Percentiles rank a stretch among this genome's conserved stretches.
phyloP scores from a whole-genome alignment of 2,888 invertebrate species.

The Spilosoma lubricipeda region DNA sequence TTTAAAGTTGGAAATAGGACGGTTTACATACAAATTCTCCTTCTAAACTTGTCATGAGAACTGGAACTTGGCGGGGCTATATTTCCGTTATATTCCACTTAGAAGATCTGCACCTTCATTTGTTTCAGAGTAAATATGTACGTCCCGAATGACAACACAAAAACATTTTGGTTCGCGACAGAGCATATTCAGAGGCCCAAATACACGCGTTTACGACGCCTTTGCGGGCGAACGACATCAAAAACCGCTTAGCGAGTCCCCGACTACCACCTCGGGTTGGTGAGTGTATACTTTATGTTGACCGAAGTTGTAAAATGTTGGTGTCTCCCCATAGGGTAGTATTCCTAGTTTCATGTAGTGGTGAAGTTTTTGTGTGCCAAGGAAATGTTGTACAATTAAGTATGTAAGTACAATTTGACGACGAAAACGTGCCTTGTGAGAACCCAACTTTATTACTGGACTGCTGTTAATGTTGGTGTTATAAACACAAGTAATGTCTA shows the following conservation, averaged over 20 bases:
- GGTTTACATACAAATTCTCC: conserved; percentile 52
- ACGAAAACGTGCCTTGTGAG: conserved; percentile 53
- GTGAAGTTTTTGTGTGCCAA: conserved; percentile 55
- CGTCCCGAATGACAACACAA: conserved; percentile 53
- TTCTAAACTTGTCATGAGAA: conserved; percentile 50
- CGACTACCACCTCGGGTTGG: conserved; percentile 63
- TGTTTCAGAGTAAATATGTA: conserved; percentile 59
- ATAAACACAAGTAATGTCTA: conserved; percentile 48
- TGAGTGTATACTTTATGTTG: conserved; percentile 63
- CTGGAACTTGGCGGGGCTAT: conserved; percentile 39
- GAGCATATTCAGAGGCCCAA: conserved; percentile 49
- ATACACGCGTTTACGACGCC: conserved; percentile 68
- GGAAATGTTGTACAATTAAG: conserved; percentile 55
- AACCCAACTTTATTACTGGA: conserved; percentile 46
- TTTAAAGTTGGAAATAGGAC: conserved; percentile 53
- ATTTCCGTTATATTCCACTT: conserved; percentile 48
- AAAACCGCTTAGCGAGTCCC: conserved; percentile 75
- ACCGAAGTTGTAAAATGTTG: conserved; percentile 63
- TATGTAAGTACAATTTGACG: conserved; percentile 60
- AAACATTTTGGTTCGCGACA: conserved; percentile 56
- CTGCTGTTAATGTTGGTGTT: conserved; percentile 46
- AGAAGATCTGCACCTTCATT: conserved; percentile 60
- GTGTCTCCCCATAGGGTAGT: conserved; percentile 54
- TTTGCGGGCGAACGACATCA: conserved; percentile 69
- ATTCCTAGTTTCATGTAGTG: conserved; percentile 55